Conservation (phyloP, 2,113 vertebrate species). For the Eulacestoma nigropectus region DNA sequence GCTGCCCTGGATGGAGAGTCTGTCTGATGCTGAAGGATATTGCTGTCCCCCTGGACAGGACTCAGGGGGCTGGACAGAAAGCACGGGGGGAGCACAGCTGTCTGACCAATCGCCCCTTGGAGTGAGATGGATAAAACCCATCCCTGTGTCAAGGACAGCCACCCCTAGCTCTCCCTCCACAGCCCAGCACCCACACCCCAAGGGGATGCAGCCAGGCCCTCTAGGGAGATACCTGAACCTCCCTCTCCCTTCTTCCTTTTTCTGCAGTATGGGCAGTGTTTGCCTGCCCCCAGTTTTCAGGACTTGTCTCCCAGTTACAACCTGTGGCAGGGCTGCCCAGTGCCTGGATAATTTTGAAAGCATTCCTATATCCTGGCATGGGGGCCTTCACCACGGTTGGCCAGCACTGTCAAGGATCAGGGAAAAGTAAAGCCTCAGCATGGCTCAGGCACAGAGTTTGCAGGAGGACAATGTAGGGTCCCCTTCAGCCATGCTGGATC, state of each 20-base stretch:
- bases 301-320: not conserved
- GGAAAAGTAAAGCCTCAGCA: not conserved
- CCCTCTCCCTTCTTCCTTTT: not conserved
- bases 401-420: not conserved
- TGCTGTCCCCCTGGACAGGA: not conserved
- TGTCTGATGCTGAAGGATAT: not conserved
- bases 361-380: not conserved
- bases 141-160: not conserved
- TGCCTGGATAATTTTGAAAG: not conserved
- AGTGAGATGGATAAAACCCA: not conserved
- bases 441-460: not conserved
- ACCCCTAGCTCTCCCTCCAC: not conserved
- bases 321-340: not conserved
- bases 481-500: fast-evolving
- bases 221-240: not conserved
- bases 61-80: not conserved
- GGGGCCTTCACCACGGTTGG: not conserved
- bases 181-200: not conserved
- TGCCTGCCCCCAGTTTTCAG: not conserved
- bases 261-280: not conserved
- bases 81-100: not conserved
- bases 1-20: not conserved
- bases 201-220: not conserved
- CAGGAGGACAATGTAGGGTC: not conserved
- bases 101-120: fast-evolving